phyloP scores from a whole-genome alignment of 2,797 vertebrate genomes.

The Megalops cyprinoides region DNA sequence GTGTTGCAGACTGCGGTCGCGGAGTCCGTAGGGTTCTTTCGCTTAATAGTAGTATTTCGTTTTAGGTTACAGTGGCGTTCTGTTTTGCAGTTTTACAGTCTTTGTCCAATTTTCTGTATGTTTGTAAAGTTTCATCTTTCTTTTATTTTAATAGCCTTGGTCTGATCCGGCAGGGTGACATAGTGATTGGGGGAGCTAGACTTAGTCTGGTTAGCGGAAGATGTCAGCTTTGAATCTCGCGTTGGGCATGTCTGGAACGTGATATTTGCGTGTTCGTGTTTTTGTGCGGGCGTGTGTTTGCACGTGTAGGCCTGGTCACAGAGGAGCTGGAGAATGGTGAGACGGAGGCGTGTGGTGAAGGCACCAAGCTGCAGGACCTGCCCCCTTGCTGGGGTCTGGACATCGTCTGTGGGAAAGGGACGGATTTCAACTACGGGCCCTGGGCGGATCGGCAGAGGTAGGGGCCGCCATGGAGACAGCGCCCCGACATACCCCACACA shows the following conservation, averaged over 20 bases:
- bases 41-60: too few relatives aligned
- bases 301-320: conserved; percentile 84
- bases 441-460: conserved; percentile 98
- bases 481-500: too few relatives aligned
- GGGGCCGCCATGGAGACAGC: not conserved
- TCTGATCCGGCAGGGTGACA: too few relatives aligned
- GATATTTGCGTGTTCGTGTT: not conserved
- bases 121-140: too few relatives aligned
- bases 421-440: conserved; percentile 97
- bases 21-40: too few relatives aligned
- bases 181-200: too few relatives aligned
- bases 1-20: too few relatives aligned
- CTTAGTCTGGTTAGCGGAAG: too few relatives aligned
- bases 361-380: conserved; percentile 91
- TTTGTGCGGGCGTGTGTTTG: not conserved
- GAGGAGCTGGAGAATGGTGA: conserved; percentile 86
- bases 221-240: not conserved
- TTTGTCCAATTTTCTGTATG: too few relatives aligned
- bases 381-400: conserved; percentile 97
- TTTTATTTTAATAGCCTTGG: too few relatives aligned
- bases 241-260: not conserved
- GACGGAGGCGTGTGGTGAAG: conserved; percentile 81
- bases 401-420: conserved; percentile 98
- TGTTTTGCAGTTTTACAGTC: too few relatives aligned
- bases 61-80: too few relatives aligned